Conservation (phyloP, 1,140 invertebrate genomes). For the Lasaia peninsularis region DNA sequence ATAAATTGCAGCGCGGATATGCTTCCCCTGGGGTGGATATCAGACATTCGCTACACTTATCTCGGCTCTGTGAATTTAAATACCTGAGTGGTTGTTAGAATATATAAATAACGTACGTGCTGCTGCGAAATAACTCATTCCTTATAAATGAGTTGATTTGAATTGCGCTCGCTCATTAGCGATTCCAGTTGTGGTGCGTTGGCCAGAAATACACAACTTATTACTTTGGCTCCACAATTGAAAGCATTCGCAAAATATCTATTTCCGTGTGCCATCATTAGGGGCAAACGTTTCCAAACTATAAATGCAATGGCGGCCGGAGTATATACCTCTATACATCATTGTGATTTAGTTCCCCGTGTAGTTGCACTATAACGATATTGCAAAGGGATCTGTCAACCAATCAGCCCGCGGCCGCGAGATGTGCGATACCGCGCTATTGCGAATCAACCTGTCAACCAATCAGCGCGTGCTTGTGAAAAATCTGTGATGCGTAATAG, state of each 20-base stretch:
- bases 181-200: constrained; percentile 56
- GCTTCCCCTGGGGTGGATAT: constrained; percentile 35
- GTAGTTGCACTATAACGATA: background rate
- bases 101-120: constrained; percentile 63
- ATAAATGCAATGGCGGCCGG: background rate
- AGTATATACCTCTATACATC: background rate
- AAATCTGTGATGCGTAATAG: too few relatives aligned
- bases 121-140: constrained; percentile 62
- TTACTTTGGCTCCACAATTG: constrained; percentile 62
- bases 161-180: constrained; percentile 68
- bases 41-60: constrained; percentile 53
- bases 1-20: constrained; percentile 22
- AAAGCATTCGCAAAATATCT: constrained; percentile 46
- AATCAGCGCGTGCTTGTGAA: too few relatives aligned
- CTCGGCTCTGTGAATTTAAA: constrained; percentile 54
- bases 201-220: constrained; percentile 66
- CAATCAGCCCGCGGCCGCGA: too few relatives aligned
- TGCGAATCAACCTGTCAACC: too few relatives aligned
- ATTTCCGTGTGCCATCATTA: constrained; percentile 28
- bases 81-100: constrained; percentile 59
- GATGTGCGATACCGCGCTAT: too few relatives aligned
- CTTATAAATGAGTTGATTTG: constrained; percentile 73
- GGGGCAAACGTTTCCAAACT: constrained; percentile 2
- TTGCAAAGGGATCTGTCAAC: background rate
- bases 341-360: background rate